phyloP scores from a whole-genome alignment of 2,888 invertebrate species.

The Apotomis turbidana region DNA sequence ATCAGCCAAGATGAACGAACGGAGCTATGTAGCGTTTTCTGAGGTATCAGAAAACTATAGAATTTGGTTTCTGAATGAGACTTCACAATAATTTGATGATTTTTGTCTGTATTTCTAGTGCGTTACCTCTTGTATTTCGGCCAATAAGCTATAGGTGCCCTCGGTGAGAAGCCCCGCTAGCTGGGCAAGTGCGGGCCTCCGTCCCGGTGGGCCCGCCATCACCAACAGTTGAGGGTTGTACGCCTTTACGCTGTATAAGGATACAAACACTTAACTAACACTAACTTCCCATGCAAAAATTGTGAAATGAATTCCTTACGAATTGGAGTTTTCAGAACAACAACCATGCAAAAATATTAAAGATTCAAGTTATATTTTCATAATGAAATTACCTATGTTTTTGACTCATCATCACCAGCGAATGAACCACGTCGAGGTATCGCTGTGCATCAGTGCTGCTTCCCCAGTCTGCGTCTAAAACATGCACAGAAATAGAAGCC shows the following conservation, averaged over 20 bases:
- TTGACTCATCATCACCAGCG: conserved; percentile 2
- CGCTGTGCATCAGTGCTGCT: conserved; percentile 27
- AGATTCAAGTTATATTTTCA: too few species aligned
- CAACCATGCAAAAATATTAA: too few species aligned
- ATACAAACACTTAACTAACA: too few species aligned
- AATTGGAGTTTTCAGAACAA: too few species aligned
- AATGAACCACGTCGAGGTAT: background rate
- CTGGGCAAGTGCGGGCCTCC: conserved; percentile 11
- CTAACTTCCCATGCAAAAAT: too few species aligned
- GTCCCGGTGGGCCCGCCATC: conserved; percentile 14
- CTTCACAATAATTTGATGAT: too few species aligned
- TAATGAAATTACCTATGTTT: conserved; percentile 11
- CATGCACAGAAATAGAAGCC: background rate
- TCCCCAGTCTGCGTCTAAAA: conserved; percentile 23
- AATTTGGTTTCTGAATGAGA: too few species aligned
- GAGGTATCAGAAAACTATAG: too few species aligned
- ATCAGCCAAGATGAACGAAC: too few species aligned
- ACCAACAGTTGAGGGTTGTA: conserved; percentile 28
- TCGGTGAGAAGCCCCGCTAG: conserved; percentile 7
- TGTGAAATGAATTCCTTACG: too few species aligned
- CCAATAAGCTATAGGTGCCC: conserved; percentile 22
- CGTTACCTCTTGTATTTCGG: conserved; percentile 19
- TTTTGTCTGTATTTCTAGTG: background rate
- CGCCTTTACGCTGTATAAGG: conserved; percentile 9
- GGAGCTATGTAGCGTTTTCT: too few species aligned